Base-by-base conservation (phyloP, 2,113 vertebrate genomes). In the Pitta sordida region DNA sequence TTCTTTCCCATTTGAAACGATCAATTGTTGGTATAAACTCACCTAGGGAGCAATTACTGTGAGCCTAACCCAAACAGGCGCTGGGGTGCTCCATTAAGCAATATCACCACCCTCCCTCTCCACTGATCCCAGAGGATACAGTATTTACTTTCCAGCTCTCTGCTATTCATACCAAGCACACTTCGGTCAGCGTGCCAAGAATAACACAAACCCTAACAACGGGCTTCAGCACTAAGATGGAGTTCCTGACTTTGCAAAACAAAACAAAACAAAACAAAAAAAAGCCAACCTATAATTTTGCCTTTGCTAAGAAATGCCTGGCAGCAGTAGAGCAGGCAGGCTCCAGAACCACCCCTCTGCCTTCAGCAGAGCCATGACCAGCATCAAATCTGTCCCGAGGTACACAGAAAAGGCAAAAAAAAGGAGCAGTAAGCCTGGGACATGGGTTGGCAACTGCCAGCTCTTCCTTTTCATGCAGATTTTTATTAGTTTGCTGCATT, bases 41-140 rank as follows among this genome's bases (percentile, higher is more conserved):
- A 96, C 95, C 95, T 95, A 89, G 94, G 94, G 93, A 94, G 91
- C 93, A 94, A 91, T 95, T 96, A 95, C 89, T 75, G 74, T 68
- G 55, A 95, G 91, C 94, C 83, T 81, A 95, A 94, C 95, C 95
- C 95, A 96, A 96, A 95, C 94, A 96, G 91, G 94, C 69, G 0
- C 94, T 88, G 88, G 86, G 94, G 92, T 88, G 92, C 83, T 86
- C 83, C 93, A 92, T 95, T 93, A 95, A 89, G 94, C 87, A 86
- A 39, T 79, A 52, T 18, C 78, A 14, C 77, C 36, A 3, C 89
- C 94, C 77, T 92, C 69, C 86, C 89, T 78, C 88, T 43, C 62
- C 4, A 15, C 81, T 58, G 89, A 92, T 94, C 95, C 93, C 94
- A 74, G 90, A 86, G 95, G 96, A 93, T 43, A 60, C 68, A 15